A percentile compares a stretch with the other conserved stretches of the same genome.
Conservation (phyloP, 2,888 invertebrate species). For the Notodonta dromedarius region DNA sequence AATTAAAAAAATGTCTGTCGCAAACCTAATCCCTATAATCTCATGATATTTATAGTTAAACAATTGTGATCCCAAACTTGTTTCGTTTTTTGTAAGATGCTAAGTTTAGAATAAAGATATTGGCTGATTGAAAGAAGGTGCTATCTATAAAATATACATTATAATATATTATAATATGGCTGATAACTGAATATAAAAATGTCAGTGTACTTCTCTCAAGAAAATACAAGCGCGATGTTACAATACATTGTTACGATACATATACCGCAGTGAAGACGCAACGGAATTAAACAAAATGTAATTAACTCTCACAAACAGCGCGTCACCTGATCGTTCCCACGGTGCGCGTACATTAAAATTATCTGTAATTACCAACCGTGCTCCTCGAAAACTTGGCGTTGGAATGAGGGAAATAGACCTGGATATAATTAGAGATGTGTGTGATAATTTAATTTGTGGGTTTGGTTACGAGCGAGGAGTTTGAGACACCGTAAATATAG, state of each 20-base stretch:
- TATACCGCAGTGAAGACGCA: constrained; percentile 1
- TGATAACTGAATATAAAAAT: too few species aligned
- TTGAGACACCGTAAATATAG: too few species aligned
- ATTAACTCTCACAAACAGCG: not conserved
- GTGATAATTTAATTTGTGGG: constrained; percentile 2
- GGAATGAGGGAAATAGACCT: not conserved
- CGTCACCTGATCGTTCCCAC: constrained; percentile 10
- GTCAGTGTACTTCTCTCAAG: not conserved
- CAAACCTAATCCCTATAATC: too few species aligned
- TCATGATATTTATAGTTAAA: too few species aligned
- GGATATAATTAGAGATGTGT: not conserved
- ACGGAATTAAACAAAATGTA: constrained; percentile 8
- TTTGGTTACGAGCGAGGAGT: not conserved
- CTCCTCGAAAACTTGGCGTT: not conserved
- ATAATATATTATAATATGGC: too few species aligned
- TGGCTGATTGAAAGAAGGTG: too few species aligned
- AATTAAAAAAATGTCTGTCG: too few species aligned
- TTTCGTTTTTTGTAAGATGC: too few species aligned
- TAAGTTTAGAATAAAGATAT: too few species aligned
- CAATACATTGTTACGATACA: not conserved
- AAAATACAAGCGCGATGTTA: not conserved
- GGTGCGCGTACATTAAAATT: constrained; percentile 9
- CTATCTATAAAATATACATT: too few species aligned
- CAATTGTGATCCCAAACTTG: too few species aligned
- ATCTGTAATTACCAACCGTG: constrained; percentile 3